These are phyloP conservation scores for Tetheella fluctuosa DNA, from an alignment of 2,888 invertebrate genomes.

Conservation along the genomic window DNA sequence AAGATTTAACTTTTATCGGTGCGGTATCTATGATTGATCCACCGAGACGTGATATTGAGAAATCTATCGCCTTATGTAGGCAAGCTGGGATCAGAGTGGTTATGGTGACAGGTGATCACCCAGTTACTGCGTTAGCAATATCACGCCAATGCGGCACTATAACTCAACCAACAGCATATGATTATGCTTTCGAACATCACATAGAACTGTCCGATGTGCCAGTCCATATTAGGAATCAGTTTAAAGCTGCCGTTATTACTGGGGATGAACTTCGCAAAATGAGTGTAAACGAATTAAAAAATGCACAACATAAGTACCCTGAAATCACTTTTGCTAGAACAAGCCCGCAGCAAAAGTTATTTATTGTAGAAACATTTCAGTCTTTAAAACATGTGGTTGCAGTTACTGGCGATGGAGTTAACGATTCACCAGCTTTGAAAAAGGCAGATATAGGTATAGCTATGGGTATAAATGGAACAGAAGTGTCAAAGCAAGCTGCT, in stretches of 20 bases:
- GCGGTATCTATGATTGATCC: constrained; percentile 90
- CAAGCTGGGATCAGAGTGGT: constrained; percentile 89
- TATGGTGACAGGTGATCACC: constrained; percentile 90
- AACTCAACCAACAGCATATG: constrained; percentile 86
- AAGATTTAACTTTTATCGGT: constrained; percentile 84
- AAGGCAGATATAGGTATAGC: constrained; percentile 93
- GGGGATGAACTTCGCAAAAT: constrained; percentile 85
- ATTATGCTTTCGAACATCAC: constrained; percentile 86
- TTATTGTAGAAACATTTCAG: constrained; percentile 91
- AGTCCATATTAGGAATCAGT: constrained; percentile 67
- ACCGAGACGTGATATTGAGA: constrained; percentile 86
- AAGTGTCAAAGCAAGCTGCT: constrained; percentile 94
- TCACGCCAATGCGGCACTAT: constrained; percentile 87
- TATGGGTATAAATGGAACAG: constrained; percentile 91
- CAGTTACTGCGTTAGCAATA: constrained; percentile 89
- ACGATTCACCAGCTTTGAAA: constrained; percentile 94
- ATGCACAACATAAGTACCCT: constrained; percentile 82
- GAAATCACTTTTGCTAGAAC: constrained; percentile 91
- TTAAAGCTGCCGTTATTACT: constrained; percentile 70
- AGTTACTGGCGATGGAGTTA: constrained; percentile 95
- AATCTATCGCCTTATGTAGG: constrained; percentile 87
- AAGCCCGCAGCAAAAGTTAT: constrained; percentile 87
- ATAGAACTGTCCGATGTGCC: constrained; percentile 82
- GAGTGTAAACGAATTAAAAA: constrained; percentile 81
- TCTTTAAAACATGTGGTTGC: constrained; percentile 91